Evolutionary conservation across 2,888 invertebrate genomes (phyloP).

Genomic region (Timema podura): DNA sequence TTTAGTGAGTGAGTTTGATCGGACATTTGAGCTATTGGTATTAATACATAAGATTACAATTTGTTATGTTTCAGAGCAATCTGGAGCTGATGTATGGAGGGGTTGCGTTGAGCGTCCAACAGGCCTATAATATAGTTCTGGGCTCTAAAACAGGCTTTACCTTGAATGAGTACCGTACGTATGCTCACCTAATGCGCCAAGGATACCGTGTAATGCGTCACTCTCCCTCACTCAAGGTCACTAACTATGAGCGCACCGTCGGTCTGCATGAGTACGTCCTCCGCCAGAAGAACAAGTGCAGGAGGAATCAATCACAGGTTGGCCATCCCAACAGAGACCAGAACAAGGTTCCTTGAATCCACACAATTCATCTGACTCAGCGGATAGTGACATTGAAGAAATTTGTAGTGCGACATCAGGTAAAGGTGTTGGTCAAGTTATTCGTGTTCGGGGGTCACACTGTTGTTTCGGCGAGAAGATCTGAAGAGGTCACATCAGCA

Average conservation of each 20-base stretch:
- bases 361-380: too few species aligned
- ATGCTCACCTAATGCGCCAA: slow-evolving; percentile 53
- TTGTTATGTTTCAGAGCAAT: slow-evolving; percentile 53
- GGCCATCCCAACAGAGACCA: too few species aligned
- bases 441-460: too few species aligned
- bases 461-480: too few species aligned
- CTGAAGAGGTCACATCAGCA: too few species aligned
- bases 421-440: too few species aligned
- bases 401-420: too few species aligned
- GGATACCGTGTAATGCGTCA: slow-evolving; percentile 57
- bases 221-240: slow-evolving; percentile 18
- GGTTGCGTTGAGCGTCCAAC: slow-evolving; percentile 59
- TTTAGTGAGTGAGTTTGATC: too few species aligned
- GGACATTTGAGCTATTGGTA: too few species aligned
- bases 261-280: slow-evolving; percentile 16
- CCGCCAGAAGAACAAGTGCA: not conserved
- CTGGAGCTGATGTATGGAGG: slow-evolving; percentile 55
- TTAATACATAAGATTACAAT: not conserved
- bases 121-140: slow-evolving; percentile 57
- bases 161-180: slow-evolving; percentile 55
- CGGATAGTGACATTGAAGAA: too few species aligned
- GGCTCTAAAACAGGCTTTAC: slow-evolving; percentile 41
- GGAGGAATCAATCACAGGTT: too few species aligned
- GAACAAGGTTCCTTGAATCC: too few species aligned
- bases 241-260: slow-evolving; percentile 19